phyloP scores from a whole-genome alignment of 2,797 vertebrate genomes.

The Rhinatrema bivittatum region DNA sequence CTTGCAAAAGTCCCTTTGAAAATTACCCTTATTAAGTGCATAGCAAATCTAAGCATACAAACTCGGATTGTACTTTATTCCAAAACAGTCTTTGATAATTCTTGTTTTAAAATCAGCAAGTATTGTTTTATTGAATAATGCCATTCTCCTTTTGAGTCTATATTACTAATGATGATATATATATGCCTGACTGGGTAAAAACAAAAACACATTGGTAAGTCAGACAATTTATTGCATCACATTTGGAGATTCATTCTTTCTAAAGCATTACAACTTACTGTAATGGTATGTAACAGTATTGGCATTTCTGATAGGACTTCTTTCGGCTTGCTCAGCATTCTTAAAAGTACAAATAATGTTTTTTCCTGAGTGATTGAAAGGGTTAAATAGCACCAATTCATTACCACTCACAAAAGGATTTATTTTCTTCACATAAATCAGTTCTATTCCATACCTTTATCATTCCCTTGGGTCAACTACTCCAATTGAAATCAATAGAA shows the following conservation, averaged over 20 bases:
- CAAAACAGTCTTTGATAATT: no score
- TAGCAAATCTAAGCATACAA: no score
- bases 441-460: constrained; percentile 65
- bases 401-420: constrained; percentile 60
- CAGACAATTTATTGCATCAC: constrained; percentile 38
- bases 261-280: constrained; percentile 19
- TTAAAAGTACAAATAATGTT: constrained; percentile 49
- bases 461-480: constrained; percentile 58
- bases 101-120: no score
- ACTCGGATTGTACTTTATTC: no score
- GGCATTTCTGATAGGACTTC: constrained; percentile 42
- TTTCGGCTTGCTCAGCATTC: constrained; percentile 47
- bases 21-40: no score
- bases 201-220: constrained; percentile 19
- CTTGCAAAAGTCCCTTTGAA: no score
- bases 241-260: constrained; percentile 29
- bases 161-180: constrained; percentile 15
- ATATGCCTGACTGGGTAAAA: constrained; percentile 25
- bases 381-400: constrained; percentile 63
- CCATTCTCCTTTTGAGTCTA: constrained; percentile 8
- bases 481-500: constrained; percentile 73
- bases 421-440: constrained; percentile 71
- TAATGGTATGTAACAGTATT: constrained; percentile 44
- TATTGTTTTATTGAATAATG: constrained; percentile 10
- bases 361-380: constrained; percentile 51